Conservation (phyloP, 2,113 vertebrate species). For the Cyanoderma ruficeps region DNA sequence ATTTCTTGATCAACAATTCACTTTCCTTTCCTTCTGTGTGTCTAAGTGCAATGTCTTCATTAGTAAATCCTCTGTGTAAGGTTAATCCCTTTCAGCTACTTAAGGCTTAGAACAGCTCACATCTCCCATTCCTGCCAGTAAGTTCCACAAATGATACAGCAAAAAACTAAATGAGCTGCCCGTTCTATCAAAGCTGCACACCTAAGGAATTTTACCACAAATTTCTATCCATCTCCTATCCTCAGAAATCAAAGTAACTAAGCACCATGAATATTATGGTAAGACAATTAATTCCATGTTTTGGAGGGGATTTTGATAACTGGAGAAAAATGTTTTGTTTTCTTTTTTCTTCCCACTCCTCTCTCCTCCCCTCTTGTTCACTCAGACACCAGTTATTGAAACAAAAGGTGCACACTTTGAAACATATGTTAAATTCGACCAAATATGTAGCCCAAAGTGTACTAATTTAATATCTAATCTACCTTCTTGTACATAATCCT, state of each 20-base stretch:
- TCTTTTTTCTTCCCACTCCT: neutral
- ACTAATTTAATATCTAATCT: neutral
- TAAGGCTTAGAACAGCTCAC: conserved; percentile 51
- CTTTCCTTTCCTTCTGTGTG: neutral
- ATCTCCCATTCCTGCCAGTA: conserved; percentile 11
- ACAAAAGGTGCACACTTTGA: neutral
- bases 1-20: neutral
- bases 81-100: conserved; percentile 67
- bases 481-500: neutral
- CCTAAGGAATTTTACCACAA: neutral
- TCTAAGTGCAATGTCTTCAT: conserved; percentile 40
- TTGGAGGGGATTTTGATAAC: neutral
- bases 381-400: neutral
- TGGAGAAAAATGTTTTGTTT: neutral
- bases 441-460: neutral
- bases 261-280: neutral
- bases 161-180: neutral
- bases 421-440: neutral
- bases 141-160: neutral
- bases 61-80: conserved; percentile 57
- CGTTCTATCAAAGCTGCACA: neutral
- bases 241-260: neutral
- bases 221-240: neutral
- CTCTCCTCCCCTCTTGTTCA: neutral
- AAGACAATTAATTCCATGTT: neutral